Evolutionary conservation across 2,113 vertebrate species (phyloP).

Genomic region (Orthochromis malagaraziensis): DNA sequence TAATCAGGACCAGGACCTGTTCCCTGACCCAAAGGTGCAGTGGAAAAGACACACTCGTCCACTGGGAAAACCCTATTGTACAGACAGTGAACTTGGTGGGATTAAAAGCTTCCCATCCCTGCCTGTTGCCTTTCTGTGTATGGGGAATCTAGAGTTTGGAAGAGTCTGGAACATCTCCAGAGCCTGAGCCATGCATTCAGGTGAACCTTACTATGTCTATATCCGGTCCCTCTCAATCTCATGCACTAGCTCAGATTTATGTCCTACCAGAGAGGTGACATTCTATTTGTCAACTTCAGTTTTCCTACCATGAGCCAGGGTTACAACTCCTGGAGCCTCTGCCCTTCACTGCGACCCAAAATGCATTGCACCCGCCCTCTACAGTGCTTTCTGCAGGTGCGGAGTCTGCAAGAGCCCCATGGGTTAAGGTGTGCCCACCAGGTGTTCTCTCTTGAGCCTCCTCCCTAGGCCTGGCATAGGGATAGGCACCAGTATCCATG

Average conservation of each 20-base stretch:
- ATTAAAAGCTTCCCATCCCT: not conserved
- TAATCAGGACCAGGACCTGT: not conserved
- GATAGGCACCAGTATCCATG: not conserved
- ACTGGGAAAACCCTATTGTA: not conserved
- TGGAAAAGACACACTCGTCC: not conserved
- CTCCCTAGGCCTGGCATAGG: not conserved
- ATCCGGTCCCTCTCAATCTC: not conserved
- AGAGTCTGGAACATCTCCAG: not conserved
- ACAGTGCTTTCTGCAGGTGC: not conserved
- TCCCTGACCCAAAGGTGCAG: not conserved
- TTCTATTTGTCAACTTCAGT: not conserved
- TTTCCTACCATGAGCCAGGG: not conserved
- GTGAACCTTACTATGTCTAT: not conserved
- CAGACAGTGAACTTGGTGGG: not conserved
- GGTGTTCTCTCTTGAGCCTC: accelerated
- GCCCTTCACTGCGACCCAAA: not conserved
- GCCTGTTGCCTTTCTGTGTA: not conserved
- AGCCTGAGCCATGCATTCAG: not conserved
- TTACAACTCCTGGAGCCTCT: not conserved
- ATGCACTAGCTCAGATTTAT: not conserved
- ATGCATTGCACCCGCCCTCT: not conserved
- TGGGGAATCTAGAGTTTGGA: not conserved
- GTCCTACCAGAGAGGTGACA: not conserved
- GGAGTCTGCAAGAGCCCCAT: not conserved
- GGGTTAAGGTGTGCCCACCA: not conserved